phyloP scores from a whole-genome alignment of 2,797 vertebrate genomes.

The Paedocypris micromegethes region DNA sequence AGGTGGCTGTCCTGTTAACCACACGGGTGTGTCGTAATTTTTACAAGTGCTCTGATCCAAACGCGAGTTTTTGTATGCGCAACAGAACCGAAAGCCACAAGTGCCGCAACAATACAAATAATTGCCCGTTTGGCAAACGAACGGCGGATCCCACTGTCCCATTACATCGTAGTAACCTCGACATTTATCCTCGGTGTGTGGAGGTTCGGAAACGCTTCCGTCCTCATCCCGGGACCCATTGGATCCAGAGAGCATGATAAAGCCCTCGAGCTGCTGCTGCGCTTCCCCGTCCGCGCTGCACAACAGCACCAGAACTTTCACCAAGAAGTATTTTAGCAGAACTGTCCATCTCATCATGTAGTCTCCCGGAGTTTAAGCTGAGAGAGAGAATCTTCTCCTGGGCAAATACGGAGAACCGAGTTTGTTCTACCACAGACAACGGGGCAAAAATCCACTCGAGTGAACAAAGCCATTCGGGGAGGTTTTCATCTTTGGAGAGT shows the following conservation, averaged over 20 bases:
- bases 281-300: constrained; percentile 91
- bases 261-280: constrained; percentile 83
- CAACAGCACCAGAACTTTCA: constrained; percentile 86
- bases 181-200: constrained; percentile 84
- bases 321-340: constrained; percentile 84
- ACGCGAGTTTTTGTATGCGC: constrained; percentile 84
- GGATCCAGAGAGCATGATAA: constrained; percentile 84
- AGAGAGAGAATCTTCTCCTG: constrained; percentile 43
- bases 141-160: constrained; percentile 97
- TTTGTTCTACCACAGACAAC: constrained; percentile 62
- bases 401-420: constrained; percentile 45
- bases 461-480: constrained; percentile 58
- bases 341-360: constrained; percentile 71
- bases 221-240: constrained; percentile 84
- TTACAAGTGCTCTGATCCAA: constrained; percentile 93
- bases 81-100: constrained; percentile 99
- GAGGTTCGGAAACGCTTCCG: constrained; percentile 75
- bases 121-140: constrained; percentile 88
- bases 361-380: constrained; percentile 45
- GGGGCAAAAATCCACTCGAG: constrained; percentile 58
- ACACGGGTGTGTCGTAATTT: constrained; percentile 89
- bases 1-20: constrained; percentile 87
- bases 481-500: constrained; percentile 56
- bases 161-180: constrained; percentile 97
- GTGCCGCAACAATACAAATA: constrained; percentile 98